Evolutionary conservation across 1,140 invertebrate species (phyloP).

Genomic region (Dendrolimus punctatus): DNA sequence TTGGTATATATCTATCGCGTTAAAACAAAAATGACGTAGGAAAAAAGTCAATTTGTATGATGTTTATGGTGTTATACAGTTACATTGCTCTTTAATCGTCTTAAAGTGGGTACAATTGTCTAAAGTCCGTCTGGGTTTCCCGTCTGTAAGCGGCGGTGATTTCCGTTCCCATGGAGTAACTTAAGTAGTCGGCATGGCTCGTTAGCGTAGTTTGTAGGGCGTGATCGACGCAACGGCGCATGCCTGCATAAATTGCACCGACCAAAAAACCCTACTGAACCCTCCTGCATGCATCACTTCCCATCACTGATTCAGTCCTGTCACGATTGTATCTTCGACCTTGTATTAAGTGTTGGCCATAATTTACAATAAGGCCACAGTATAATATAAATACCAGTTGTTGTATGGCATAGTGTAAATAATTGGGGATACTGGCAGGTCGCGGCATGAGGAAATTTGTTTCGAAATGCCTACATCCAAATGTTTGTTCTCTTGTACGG

Average conservation of each 20-base stretch:
- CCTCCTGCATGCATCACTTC: slow-evolving; percentile 30
- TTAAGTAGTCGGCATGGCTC: slow-evolving; percentile 37
- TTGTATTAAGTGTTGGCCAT: slow-evolving; percentile 34
- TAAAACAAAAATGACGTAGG: not conserved
- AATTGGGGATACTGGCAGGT: too few species aligned
- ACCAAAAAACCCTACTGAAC: slow-evolving; percentile 21
- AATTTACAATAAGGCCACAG: too few species aligned
- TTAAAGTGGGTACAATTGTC: slow-evolving; percentile 18
- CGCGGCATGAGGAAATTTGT: too few species aligned
- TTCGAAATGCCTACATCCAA: too few species aligned
- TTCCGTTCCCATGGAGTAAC: slow-evolving; percentile 50
- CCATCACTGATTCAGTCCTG: slow-evolving; percentile 28
- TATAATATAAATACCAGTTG: too few species aligned
- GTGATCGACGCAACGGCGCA: slow-evolving; percentile 62
- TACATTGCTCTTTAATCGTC: not conserved
- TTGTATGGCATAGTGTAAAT: too few species aligned
- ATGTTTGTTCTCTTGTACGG: too few species aligned
- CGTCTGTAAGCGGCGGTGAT: slow-evolving; percentile 32
- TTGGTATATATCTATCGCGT: not conserved
- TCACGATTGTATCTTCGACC: slow-evolving; percentile 35
- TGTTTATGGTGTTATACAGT: not conserved
- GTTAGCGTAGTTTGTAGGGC: slow-evolving; percentile 62
- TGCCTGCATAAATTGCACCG: slow-evolving; percentile 64
- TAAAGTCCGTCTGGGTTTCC: slow-evolving; percentile 26
- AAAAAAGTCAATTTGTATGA: not conserved